These are phyloP conservation scores for Unio pictorum DNA, from an alignment of 2,888 invertebrate species.

Conservation along the genomic window DNA sequence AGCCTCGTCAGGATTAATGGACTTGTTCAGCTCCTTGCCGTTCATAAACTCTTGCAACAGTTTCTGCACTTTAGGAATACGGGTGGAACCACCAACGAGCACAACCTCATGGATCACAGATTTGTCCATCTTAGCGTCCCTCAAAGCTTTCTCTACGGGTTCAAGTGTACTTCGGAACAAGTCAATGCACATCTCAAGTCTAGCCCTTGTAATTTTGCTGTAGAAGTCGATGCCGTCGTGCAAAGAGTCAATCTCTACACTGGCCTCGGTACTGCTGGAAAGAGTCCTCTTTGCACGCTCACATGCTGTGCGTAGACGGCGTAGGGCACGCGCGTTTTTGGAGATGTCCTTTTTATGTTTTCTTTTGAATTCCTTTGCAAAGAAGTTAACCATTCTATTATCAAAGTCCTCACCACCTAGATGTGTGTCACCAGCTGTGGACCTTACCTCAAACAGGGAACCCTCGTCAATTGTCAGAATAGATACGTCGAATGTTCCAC, in stretches of 20 bases:
- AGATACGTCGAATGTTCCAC: constrained; percentile 44
- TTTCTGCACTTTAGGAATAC: constrained; percentile 67
- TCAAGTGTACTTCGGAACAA: constrained; percentile 78
- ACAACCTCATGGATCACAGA: constrained; percentile 84
- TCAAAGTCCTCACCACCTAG: too few relatives aligned
- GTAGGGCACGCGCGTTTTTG: constrained; percentile 52
- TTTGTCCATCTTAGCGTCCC: constrained; percentile 86
- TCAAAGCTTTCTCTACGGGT: constrained; percentile 85
- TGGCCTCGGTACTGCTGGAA: constrained; percentile 57
- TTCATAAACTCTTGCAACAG: constrained; percentile 63
- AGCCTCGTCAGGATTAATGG: constrained; percentile 94
- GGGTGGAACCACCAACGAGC: constrained; percentile 79
- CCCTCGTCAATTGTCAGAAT: constrained; percentile 74
- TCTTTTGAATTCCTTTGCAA: too few relatives aligned
- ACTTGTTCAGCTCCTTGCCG: constrained; percentile 59
- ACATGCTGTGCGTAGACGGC: constrained; percentile 62
- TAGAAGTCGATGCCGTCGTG: constrained; percentile 65
- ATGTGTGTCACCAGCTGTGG: too few relatives aligned
- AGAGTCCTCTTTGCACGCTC: constrained; percentile 65
- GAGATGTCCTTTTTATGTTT: constrained; percentile 49
- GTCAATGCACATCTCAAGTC: constrained; percentile 64
- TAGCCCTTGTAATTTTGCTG: constrained; percentile 61
- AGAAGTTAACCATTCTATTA: too few relatives aligned
- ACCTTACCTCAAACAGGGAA: constrained; percentile 67
- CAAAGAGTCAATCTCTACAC: constrained; percentile 64